A percentile compares a stretch with the other conserved stretches of the same genome.
phyloP scores from a whole-genome alignment of 2,888 invertebrate genomes.

The Orthonychiurus folsomi region DNA sequence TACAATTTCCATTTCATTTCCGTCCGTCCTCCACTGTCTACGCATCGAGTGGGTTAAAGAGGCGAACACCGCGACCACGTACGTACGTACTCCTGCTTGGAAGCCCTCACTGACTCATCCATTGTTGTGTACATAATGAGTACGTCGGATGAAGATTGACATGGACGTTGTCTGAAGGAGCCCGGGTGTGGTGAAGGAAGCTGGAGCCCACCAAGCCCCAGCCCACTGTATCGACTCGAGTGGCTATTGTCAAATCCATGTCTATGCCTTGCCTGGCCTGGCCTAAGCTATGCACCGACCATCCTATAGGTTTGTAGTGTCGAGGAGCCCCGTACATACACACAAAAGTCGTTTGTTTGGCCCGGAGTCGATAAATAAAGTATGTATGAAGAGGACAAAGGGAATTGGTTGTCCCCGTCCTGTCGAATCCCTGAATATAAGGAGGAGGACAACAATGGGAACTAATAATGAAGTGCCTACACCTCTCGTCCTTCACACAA shows the following conservation, averaged over 20 bases:
- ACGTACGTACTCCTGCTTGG: too few relatives aligned
- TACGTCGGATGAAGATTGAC: too few relatives aligned
- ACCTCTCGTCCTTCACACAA: slow-evolving; percentile 15
- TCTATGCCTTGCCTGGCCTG: too few relatives aligned
- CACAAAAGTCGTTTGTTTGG: not conserved
- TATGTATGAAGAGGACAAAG: not conserved
- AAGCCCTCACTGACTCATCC: not conserved
- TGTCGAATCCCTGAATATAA: not conserved
- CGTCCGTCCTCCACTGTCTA: too few relatives aligned
- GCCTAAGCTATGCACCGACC: too few relatives aligned
- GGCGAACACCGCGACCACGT: not conserved
- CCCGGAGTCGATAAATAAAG: not conserved
- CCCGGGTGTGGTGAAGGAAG: not conserved
- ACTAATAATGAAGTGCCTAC: slow-evolving; percentile 17
- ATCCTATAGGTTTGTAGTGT: too few relatives aligned
- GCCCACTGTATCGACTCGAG: not conserved
- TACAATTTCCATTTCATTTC: too few relatives aligned
- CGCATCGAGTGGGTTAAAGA: too few relatives aligned
- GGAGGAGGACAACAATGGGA: slow-evolving; percentile 13
- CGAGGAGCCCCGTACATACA: too few relatives aligned
- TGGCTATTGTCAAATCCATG: not conserved
- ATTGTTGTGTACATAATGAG: not conserved
- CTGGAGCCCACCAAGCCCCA: not conserved
- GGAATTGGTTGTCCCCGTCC: not conserved
- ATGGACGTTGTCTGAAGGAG: too few relatives aligned